Evolutionary conservation across 2,113 vertebrate species (phyloP).

Genomic region (Siniperca knerii): DNA sequence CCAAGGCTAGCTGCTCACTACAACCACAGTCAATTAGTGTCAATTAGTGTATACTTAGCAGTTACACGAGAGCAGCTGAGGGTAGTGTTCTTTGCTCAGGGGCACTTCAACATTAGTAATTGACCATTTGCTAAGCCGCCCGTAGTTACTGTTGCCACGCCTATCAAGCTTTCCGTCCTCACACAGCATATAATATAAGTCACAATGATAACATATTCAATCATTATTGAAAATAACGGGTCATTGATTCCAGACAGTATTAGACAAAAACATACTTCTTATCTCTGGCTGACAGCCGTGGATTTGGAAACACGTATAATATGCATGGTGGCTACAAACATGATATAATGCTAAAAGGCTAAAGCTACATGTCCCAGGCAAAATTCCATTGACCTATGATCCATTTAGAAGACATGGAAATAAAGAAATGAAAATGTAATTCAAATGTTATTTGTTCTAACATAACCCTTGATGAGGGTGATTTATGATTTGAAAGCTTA

Average conservation of each 20-base stretch:
- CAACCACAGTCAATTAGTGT: slow-evolving; percentile 9
- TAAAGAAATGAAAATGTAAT: neutral
- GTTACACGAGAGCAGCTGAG: slow-evolving; percentile 1
- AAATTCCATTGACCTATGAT: neutral
- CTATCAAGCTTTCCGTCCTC: neutral
- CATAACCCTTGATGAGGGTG: no score
- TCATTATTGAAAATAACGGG: neutral
- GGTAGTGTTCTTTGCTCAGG: slow-evolving; percentile 2
- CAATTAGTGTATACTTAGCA: neutral
- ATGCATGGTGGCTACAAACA: neutral
- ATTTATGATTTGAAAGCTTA: no score
- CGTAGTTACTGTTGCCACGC: neutral
- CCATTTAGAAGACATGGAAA: neutral
- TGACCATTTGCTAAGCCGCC: neutral
- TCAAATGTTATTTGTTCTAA: no score
- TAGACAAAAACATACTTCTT: neutral
- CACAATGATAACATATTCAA: neutral
- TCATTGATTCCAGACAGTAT: no score
- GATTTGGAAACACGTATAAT: no score
- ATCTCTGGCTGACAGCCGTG: neutral
- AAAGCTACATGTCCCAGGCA: no score
- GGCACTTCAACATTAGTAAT: neutral
- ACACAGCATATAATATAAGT: neutral
- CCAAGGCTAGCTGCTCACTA: neutral
- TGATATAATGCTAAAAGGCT: no score